Percentiles rank a stretch among this genome's conserved stretches.
These are phyloP conservation scores for Apodemia zela DNA, from an alignment of 2,888 invertebrate species.

Conservation along the genomic window DNA sequence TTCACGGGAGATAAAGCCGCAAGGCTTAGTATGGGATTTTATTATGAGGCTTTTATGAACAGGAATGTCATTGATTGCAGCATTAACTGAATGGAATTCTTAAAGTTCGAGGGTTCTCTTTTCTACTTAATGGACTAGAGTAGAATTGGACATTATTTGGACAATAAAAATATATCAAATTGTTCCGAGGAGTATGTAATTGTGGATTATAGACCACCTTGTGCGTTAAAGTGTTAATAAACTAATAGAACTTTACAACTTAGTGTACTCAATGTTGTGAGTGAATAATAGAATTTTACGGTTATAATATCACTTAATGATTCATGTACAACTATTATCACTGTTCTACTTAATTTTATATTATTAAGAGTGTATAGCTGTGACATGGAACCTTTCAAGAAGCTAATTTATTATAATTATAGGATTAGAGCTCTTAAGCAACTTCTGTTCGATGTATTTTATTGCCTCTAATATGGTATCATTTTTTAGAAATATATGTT, in stretches of 20 bases:
- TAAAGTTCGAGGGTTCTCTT: slow-evolving; percentile 3
- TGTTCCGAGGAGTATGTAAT: slow-evolving; percentile 52
- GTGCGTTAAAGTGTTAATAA: slow-evolving; percentile 37
- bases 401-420: background rate
- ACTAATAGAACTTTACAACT: slow-evolving; percentile 29
- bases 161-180: slow-evolving; percentile 60
- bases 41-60: background rate
- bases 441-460: background rate
- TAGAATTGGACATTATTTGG: slow-evolving; percentile 41
- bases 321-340: background rate
- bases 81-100: slow-evolving; percentile 9
- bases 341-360: background rate
- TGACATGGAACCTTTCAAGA: background rate
- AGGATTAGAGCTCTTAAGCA: background rate
- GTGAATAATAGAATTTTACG: slow-evolving; percentile 12
- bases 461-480: background rate
- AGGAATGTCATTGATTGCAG: background rate
- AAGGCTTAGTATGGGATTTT: too few species aligned
- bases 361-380: background rate
- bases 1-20: too few species aligned
- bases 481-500: too few species aligned
- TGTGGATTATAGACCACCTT: slow-evolving; percentile 57
- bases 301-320: background rate
- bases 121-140: slow-evolving; percentile 52
- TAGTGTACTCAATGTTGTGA: slow-evolving; percentile 42